Percentiles rank a stretch among this genome's conserved stretches.
Evolutionary conservation across 2,113 vertebrate genomes (phyloP).

Genomic region (Rhinogobius similis): DNA sequence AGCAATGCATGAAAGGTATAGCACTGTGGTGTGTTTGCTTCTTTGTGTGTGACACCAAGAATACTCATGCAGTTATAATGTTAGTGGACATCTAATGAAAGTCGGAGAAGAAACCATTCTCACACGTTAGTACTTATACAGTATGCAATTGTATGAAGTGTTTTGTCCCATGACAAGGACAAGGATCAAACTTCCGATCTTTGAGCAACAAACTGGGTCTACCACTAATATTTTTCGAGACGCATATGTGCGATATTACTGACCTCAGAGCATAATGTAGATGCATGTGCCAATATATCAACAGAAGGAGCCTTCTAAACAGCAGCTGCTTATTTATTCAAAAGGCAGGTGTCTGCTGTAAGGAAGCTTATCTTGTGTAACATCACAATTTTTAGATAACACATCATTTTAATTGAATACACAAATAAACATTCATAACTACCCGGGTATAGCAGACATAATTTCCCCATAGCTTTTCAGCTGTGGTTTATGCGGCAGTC

Average conservation of each 20-base stretch:
- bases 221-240: no score
- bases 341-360: background rate
- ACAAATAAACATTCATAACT: constrained; percentile 24
- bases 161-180: background rate
- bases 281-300: background rate
- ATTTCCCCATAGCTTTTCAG: constrained; percentile 21
- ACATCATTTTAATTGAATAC: background rate
- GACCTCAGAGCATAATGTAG: background rate
- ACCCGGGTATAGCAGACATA: constrained; percentile 46
- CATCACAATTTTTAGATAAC: background rate
- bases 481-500: constrained; percentile 21
- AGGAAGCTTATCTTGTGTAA: background rate
- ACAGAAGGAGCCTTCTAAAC: background rate
- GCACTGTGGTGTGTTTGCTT: no score
- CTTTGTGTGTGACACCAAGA: no score
- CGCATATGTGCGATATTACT: no score
- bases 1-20: no score
- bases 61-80: no score
- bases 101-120: background rate
- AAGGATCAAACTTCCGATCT: background rate
- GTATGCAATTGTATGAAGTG: background rate
- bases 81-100: no score
- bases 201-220: background rate
- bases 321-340: constrained; percentile 1
- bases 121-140: background rate